Conservation (phyloP, 2,888 invertebrate species). For the Agonopterix arenella region DNA sequence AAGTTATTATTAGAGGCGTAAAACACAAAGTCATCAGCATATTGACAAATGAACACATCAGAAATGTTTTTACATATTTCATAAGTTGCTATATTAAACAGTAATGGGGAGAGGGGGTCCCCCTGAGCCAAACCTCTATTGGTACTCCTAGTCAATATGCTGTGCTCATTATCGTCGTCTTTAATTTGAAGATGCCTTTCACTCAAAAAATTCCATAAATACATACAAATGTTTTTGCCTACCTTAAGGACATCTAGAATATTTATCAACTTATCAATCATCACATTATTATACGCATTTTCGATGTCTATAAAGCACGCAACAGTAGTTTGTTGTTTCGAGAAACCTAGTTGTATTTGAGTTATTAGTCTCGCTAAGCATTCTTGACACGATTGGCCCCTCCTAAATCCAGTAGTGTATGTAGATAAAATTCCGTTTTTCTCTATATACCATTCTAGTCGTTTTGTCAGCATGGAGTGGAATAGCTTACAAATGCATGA, state of each 20-base stretch:
- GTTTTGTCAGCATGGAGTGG: conserved; percentile 11
- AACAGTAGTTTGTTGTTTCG: conserved; percentile 5
- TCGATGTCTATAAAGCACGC: not conserved
- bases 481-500: conserved; percentile 1
- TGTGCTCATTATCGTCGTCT: not conserved
- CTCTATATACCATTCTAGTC: conserved; percentile 18
- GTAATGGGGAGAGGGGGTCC: not conserved
- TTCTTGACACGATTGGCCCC: conserved; percentile 7
- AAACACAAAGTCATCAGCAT: not conserved
- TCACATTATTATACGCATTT: not conserved
- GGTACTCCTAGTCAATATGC: not conserved
- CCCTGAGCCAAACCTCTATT: not conserved
- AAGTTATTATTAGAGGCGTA: not conserved
- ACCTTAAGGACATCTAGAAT: not conserved
- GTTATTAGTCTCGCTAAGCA: conserved; percentile 4
- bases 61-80: not conserved
- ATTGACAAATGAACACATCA: not conserved
- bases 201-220: not conserved
- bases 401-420: conserved; percentile 11
- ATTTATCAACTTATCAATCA: not conserved
- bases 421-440: conserved; percentile 8
- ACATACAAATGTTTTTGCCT: not conserved
- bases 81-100: not conserved
- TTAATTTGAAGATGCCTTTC: not conserved
- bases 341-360: conserved; percentile 11